phyloP scores from a whole-genome alignment of 2,797 vertebrate species.

The Crotalus adamanteus region DNA sequence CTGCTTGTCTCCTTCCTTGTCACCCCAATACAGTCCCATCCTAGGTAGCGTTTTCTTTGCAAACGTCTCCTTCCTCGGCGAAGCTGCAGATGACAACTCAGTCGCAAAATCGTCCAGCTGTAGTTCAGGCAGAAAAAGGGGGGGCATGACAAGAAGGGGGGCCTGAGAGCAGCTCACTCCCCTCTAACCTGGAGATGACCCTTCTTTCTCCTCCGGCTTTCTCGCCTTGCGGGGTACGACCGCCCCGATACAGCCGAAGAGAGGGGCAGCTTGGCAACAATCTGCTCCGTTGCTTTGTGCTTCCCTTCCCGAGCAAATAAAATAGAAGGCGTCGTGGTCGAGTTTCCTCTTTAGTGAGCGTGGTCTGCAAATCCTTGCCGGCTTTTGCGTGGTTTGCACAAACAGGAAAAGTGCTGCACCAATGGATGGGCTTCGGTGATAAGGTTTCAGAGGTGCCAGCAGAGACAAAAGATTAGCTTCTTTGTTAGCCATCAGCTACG shows the following conservation, averaged over 20 bases:
- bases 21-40: not conserved
- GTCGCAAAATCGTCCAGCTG: too few species aligned
- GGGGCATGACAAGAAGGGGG: not conserved
- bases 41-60: not conserved
- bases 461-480: not conserved
- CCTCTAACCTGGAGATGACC: not conserved
- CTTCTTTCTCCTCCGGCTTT: not conserved
- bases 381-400: not conserved
- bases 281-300: not conserved
- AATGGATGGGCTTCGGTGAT: fast-evolving
- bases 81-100: not conserved
- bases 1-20: not conserved
- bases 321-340: not conserved
- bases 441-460: not conserved
- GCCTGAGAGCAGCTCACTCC: not conserved
- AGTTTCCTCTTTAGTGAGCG: not conserved
- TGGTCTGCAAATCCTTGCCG: not conserved
- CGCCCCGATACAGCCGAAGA: not conserved
- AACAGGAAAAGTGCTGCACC: constrained; percentile 18
- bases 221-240: not conserved
- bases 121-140: not conserved
- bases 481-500: not conserved
- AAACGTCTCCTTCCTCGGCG: not conserved
- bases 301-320: not conserved
- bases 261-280: not conserved